Evolutionary conservation across 2,888 invertebrate species (phyloP).

Genomic region (Plagodis pulveraria): DNA sequence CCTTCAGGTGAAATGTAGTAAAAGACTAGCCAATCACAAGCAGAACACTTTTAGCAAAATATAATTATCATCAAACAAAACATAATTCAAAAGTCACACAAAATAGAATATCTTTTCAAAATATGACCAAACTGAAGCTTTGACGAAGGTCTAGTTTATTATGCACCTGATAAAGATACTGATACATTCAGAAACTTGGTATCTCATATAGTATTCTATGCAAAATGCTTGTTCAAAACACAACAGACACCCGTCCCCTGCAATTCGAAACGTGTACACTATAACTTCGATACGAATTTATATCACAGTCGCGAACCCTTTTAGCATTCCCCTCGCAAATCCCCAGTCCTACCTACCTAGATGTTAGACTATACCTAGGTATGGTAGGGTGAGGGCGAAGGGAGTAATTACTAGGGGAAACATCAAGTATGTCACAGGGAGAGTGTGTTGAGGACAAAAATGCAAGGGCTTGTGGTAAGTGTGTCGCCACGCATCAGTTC

Average conservation of each 20-base stretch:
- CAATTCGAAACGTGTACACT: constrained; percentile 44
- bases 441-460: constrained; percentile 82
- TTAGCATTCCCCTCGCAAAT: constrained; percentile 79
- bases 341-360: constrained; percentile 54
- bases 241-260: constrained; percentile 55
- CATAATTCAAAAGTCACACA: no score
- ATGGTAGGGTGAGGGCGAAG: constrained; percentile 60
- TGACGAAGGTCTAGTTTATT: neutral
- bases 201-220: constrained; percentile 34
- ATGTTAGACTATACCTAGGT: constrained; percentile 72
- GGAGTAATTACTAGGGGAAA: constrained; percentile 79
- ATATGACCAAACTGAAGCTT: neutral
- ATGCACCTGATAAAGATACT: constrained; percentile 15
- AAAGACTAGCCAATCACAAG: no score
- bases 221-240: constrained; percentile 59
- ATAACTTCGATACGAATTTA: constrained; percentile 63
- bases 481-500: constrained; percentile 80
- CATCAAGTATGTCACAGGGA: constrained; percentile 83
- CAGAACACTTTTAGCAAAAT: no score
- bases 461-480: constrained; percentile 77
- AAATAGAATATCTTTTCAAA: no score
- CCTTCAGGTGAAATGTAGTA: no score
- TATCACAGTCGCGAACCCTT: constrained; percentile 74
- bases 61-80: no score
- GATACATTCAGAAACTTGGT: constrained; percentile 10